Evolutionary conservation across 2,113 vertebrate species (phyloP).

Genomic region (Microcebus murinus): DNA sequence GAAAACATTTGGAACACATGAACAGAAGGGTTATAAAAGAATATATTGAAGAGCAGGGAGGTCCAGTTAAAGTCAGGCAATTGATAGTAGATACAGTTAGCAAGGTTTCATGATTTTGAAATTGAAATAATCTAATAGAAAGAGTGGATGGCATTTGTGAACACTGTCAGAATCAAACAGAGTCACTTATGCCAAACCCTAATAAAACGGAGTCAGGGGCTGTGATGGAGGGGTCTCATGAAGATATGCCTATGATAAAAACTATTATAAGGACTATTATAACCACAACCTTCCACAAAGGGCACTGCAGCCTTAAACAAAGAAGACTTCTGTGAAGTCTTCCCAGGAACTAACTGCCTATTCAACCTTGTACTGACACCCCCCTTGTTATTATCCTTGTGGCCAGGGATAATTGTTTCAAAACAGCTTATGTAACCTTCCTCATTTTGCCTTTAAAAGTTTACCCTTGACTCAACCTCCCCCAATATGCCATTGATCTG

Average conservation of each 20-base stretch:
- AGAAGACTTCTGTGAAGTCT: neutral
- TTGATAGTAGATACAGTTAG: neutral
- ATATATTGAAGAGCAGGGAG: constrained; percentile 2
- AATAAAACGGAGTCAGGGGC: neutral
- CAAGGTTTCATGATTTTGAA: constrained; percentile 45
- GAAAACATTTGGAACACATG: constrained; percentile 29
- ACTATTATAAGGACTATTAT: neutral
- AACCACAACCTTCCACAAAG: neutral
- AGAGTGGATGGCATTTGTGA: neutral
- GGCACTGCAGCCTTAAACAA: neutral
- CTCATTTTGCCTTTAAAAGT: neutral
- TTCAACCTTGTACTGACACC: neutral
- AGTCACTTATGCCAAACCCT: neutral
- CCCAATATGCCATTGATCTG: neutral
- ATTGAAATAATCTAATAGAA: constrained; percentile 2
- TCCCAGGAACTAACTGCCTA: neutral
- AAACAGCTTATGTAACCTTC: neutral
- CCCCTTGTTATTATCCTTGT: neutral
- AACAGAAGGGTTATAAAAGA: constrained; percentile 1
- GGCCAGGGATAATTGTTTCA: neutral
- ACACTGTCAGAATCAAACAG: neutral
- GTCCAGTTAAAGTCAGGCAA: neutral
- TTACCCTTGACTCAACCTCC: neutral
- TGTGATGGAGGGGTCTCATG: neutral
- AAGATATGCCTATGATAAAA: neutral